Percentiles rank a stretch among this genome's conserved stretches.
phyloP scores from a whole-genome alignment of 2,888 invertebrate species.

The Monoplex corrugatus region DNA sequence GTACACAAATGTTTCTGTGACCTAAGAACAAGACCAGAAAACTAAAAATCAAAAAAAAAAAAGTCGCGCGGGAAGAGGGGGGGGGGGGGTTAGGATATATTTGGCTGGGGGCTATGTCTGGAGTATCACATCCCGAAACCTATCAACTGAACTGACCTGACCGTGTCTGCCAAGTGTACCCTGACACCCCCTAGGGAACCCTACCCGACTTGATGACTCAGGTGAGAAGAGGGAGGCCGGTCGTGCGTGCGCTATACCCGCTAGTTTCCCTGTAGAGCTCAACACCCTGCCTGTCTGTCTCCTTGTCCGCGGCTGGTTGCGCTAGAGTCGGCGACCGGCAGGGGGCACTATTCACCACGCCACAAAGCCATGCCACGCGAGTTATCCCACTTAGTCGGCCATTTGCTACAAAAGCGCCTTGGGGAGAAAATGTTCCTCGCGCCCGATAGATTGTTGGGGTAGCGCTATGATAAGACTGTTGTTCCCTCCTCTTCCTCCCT shows the following conservation, averaged over 20 bases:
- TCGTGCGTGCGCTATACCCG: neutral
- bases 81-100: too few relatives aligned
- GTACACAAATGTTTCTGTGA: too few relatives aligned
- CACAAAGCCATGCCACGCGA: slow-evolving; percentile 26
- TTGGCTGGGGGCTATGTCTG: too few relatives aligned
- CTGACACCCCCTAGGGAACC: neutral
- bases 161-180: neutral
- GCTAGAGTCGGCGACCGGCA: neutral
- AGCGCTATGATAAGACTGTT: too few relatives aligned
- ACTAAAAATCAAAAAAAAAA: too few relatives aligned
- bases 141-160: too few relatives aligned
- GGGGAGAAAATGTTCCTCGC: neutral
- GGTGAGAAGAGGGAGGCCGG: too few relatives aligned
- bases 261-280: neutral
- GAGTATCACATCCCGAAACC: too few relatives aligned
- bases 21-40: too few relatives aligned
- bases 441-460: too few relatives aligned
- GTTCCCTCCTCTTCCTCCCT: neutral
- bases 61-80: too few relatives aligned
- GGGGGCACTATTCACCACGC: slow-evolving; percentile 13
- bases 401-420: neutral
- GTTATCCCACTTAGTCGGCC: slow-evolving; percentile 36
- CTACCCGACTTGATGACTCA: neutral
- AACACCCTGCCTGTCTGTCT: neutral
- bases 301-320: neutral